Conservation (phyloP, 1,140 invertebrate species). For the Hyles euphorbiae region DNA sequence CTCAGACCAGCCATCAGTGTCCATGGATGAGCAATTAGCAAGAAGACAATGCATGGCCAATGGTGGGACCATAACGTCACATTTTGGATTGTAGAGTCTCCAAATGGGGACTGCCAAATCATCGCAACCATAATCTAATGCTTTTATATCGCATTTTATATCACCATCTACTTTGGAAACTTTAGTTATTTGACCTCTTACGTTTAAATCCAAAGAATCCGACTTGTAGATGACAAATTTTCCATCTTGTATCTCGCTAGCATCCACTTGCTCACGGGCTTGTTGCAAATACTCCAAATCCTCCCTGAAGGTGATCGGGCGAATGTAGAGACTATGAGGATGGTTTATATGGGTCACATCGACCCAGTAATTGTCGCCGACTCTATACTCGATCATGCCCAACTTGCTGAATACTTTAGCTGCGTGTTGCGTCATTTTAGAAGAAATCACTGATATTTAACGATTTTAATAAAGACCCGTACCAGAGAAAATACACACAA, state of each 20-base stretch:
- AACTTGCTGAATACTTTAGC: no score
- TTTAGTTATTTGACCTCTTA: neutral
- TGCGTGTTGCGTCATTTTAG: no score
- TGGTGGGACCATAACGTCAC: neutral
- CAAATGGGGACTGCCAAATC: neutral
- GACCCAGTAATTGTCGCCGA: conserved; percentile 10
- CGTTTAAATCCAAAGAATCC: neutral
- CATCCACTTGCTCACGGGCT: neutral
- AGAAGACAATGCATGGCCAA: neutral
- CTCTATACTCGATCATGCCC: no score
- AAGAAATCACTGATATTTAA: no score
- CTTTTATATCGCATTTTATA: neutral
- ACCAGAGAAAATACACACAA: no score
- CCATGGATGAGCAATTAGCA: neutral
- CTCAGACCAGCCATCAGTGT: no score
- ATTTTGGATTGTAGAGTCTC: neutral
- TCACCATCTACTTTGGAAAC: neutral
- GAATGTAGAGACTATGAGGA: conserved; percentile 17
- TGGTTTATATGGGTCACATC: conserved; percentile 14
- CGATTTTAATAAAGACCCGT: no score
- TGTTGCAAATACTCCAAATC: neutral
- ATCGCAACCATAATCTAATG: neutral
- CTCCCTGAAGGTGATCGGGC: neutral
- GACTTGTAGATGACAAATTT: neutral
- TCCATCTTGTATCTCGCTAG: neutral